Evolutionary conservation across 2,113 vertebrate species (phyloP).

Genomic region (Pao palembangensis): DNA sequence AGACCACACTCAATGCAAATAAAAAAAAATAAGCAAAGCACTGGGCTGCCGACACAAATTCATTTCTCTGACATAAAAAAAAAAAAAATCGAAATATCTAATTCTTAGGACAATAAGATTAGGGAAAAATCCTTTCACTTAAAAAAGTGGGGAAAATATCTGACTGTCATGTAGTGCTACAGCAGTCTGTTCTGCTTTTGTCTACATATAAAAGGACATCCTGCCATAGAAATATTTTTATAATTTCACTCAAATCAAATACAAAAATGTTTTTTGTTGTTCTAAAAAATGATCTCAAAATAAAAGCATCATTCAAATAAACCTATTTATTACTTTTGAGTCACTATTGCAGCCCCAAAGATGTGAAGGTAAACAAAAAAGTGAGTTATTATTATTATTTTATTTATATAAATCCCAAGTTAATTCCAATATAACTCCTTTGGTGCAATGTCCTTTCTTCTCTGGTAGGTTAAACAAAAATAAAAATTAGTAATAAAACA

Average conservation of each 20-base stretch:
- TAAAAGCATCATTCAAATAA: too few species aligned
- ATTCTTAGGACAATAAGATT: neutral
- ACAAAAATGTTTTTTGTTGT: neutral
- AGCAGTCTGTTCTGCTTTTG: too few species aligned
- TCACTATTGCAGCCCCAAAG: neutral
- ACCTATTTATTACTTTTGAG: too few species aligned
- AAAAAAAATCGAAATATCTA: neutral
- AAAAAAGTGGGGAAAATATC: neutral
- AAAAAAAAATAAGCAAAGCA: neutral
- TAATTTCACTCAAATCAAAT: neutral
- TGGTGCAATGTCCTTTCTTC: constrained; percentile 19
- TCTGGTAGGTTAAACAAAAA: constrained; percentile 19
- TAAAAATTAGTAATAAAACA: constrained; percentile 46
- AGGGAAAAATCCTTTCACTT: constrained; percentile 1
- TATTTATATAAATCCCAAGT: constrained; percentile 2
- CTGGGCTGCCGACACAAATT: neutral
- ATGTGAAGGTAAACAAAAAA: constrained; percentile 1
- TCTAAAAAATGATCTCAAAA: too few species aligned
- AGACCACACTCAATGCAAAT: neutral
- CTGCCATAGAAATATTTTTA: neutral
- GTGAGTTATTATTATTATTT: neutral
- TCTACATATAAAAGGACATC: neutral
- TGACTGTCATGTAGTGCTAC: too few species aligned
- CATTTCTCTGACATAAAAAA: neutral
- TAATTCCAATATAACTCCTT: constrained; percentile 23